Evolutionary conservation across 2,888 invertebrate genomes (phyloP).

Genomic region (Ichneumoninae sp.): DNA sequence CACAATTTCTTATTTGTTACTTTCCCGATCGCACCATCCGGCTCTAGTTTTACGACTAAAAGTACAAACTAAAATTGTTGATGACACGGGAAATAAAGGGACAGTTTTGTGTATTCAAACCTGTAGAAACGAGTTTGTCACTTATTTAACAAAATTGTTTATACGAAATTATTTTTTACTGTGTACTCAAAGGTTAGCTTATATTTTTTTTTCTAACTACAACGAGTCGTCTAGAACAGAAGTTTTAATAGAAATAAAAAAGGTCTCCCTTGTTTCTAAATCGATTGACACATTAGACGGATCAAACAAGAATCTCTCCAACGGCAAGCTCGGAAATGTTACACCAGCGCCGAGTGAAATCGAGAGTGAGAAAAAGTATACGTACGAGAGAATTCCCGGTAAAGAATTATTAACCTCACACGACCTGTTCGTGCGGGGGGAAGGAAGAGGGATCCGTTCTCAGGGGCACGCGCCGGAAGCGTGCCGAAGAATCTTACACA

Average conservation of each 20-base stretch:
- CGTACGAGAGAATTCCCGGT: constrained; percentile 33
- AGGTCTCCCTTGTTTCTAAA: not conserved
- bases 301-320: not conserved
- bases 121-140: too few relatives aligned
- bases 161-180: too few relatives aligned
- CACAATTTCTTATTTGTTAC: too few relatives aligned
- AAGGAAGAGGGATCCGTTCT: constrained; percentile 41
- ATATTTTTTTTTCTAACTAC: not conserved
- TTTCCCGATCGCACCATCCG: too few relatives aligned
- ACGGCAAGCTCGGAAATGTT: constrained; percentile 7
- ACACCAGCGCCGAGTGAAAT: constrained; percentile 3
- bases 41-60: too few relatives aligned
- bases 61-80: too few relatives aligned
- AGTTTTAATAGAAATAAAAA: not conserved
- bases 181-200: not conserved
- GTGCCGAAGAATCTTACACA: constrained; percentile 67
- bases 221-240: not conserved
- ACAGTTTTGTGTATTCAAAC: too few relatives aligned
- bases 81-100: too few relatives aligned
- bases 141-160: too few relatives aligned
- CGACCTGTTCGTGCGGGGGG: constrained; percentile 43
- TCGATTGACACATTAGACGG: not conserved
- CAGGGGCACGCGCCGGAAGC: constrained; percentile 67
- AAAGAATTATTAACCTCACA: constrained; percentile 58
- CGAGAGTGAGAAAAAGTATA: constrained; percentile 15